phyloP scores from a whole-genome alignment of 2,113 vertebrate species.

The Verasper variegatus region DNA sequence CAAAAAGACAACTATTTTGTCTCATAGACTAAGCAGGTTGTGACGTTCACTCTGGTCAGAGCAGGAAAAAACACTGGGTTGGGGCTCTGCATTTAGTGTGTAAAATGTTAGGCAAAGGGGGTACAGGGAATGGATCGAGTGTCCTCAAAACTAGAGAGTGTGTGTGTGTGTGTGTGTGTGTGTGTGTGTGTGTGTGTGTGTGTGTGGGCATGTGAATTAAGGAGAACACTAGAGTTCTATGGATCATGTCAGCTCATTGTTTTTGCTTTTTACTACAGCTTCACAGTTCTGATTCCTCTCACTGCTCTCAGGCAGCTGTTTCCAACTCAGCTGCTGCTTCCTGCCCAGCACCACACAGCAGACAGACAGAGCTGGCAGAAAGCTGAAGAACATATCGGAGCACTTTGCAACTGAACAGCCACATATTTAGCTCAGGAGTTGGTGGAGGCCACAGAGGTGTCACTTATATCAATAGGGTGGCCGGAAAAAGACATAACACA shows the following conservation, averaged over 20 bases:
- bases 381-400: neutral
- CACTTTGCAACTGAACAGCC: neutral
- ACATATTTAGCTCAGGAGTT: too few relatives aligned
- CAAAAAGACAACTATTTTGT: too few relatives aligned
- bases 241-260: neutral
- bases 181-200: neutral
- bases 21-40: too few relatives aligned
- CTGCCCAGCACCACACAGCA: neutral
- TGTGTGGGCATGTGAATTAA: neutral
- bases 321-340: too few relatives aligned
- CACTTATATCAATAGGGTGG: too few relatives aligned
- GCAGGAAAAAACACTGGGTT: too few relatives aligned
- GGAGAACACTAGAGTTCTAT: neutral
- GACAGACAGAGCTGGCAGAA: neutral
- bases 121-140: neutral
- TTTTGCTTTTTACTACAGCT: neutral
- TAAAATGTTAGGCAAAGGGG: too few relatives aligned
- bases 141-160: neutral
- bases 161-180: neutral
- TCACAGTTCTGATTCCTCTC: neutral
- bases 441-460: too few relatives aligned
- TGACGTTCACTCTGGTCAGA: too few relatives aligned
- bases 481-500: too few relatives aligned
- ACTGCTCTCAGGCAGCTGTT: too few relatives aligned
- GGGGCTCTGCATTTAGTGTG: too few relatives aligned